phyloP scores from a whole-genome alignment of 2,113 vertebrate species.

The Donacobius atricapilla region DNA sequence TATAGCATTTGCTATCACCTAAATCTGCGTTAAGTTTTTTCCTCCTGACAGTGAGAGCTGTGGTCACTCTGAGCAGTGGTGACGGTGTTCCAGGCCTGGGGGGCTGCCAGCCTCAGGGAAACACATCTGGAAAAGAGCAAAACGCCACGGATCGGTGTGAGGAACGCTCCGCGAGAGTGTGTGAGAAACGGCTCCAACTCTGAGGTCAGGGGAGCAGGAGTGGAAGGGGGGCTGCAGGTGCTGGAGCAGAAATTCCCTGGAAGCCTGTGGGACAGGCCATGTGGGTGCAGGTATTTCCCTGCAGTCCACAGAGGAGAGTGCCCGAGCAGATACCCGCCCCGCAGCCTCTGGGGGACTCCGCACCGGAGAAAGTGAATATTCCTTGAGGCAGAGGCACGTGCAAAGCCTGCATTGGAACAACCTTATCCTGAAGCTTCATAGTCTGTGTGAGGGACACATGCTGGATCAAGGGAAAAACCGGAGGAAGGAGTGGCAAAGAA shows the following conservation, averaged over 20 bases:
- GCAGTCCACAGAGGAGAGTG: not conserved
- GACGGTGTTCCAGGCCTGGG: not conserved
- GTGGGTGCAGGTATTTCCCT: not conserved
- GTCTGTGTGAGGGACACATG: not conserved
- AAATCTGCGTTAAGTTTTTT: not conserved
- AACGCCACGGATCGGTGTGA: fast-evolving
- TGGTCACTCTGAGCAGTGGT: not conserved
- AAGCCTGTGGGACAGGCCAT: not conserved
- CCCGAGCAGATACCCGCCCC: not conserved
- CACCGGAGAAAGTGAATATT: not conserved
- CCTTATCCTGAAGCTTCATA: not conserved
- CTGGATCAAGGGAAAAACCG: not conserved
- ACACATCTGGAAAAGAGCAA: not conserved
- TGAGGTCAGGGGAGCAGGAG: not conserved
- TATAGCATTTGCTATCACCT: not conserved
- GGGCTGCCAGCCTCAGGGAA: not conserved
- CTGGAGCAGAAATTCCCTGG: not conserved
- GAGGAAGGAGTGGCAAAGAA: not conserved
- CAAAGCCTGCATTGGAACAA: not conserved
- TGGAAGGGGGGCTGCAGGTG: not conserved
- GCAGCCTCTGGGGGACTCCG: not conserved
- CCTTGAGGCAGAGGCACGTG: fast-evolving
- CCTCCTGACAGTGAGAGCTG: not conserved
- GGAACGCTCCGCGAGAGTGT: not conserved
- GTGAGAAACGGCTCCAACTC: not conserved